phyloP scores from a whole-genome alignment of 1,140 invertebrate species.

The Cryptotermes secundus region DNA sequence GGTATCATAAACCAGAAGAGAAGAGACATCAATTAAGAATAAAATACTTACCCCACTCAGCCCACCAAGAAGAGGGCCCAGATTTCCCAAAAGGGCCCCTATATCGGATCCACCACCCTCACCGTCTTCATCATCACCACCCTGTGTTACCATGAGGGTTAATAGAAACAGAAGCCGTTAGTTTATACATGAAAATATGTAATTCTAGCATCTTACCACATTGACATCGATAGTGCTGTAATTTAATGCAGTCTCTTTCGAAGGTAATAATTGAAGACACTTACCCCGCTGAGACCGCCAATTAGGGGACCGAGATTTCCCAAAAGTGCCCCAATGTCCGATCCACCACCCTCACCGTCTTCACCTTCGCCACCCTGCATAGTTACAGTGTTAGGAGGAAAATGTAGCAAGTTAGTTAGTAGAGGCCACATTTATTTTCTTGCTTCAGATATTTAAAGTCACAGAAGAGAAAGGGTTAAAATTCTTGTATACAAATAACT shows the following conservation, averaged over 20 bases:
- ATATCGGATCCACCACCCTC: slow-evolving; percentile 20
- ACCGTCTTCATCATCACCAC: not conserved
- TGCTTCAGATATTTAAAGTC: too few relatives aligned
- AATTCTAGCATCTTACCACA: too few relatives aligned
- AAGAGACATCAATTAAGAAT: too few relatives aligned
- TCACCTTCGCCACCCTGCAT: slow-evolving; percentile 20
- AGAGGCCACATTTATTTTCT: too few relatives aligned
- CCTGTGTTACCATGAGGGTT: not conserved
- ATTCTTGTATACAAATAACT: not conserved
- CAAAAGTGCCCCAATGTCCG: not conserved
- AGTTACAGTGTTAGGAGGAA: not conserved
- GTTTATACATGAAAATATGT: too few relatives aligned
- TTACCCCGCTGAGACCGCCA: not conserved
- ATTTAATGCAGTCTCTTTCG: too few relatives aligned
- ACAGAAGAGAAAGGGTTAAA: too few relatives aligned
- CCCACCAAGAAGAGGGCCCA: not conserved
- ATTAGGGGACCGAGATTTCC: not conserved
- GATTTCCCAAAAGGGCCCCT: not conserved
- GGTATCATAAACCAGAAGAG: too few relatives aligned
- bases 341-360: not conserved
- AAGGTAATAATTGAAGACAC: not conserved
- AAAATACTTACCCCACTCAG: not conserved
- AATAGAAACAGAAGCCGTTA: not conserved
- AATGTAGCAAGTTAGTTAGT: too few relatives aligned
- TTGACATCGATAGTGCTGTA: too few relatives aligned